Percentiles rank a stretch among this genome's conserved stretches.
Conservation (phyloP, 2,888 invertebrate species). For the Corbicula japonica region DNA sequence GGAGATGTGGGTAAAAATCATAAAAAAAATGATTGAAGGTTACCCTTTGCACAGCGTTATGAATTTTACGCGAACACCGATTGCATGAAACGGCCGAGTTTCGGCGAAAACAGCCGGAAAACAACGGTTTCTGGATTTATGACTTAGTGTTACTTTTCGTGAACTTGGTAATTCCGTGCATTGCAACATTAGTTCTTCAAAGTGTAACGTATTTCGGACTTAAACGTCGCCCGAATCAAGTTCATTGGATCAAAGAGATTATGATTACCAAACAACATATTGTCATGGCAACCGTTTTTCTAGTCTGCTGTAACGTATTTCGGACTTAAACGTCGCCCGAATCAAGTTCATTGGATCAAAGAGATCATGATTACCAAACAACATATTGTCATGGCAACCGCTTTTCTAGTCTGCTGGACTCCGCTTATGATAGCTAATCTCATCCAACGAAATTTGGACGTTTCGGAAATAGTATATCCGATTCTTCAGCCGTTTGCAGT, state of each 20-base stretch:
- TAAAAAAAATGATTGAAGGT: too few species aligned
- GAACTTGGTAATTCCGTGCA: neutral
- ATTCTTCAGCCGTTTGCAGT: conserved; percentile 18
- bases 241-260: conserved; percentile 50
- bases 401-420: conserved; percentile 32
- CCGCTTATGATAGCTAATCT: conserved; percentile 23
- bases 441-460: neutral
- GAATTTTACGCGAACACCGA: too few species aligned
- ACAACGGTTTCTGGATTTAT: conserved; percentile 9
- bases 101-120: too few species aligned
- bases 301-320: conserved; percentile 1
- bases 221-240: conserved; percentile 42
- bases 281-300: conserved; percentile 19
- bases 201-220: conserved; percentile 19
- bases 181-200: conserved; percentile 24
- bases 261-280: conserved; percentile 50
- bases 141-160: conserved; percentile 9
- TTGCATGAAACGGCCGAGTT: too few species aligned
- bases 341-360: conserved; percentile 49
- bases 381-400: conserved; percentile 23
- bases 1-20: too few species aligned
- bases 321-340: conserved; percentile 38
- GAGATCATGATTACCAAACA: conserved; percentile 52
- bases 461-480: neutral
- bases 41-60: too few species aligned